These are phyloP conservation scores for Gulo gulo DNA, from an alignment of 2,113 vertebrate species.

Conservation along the genomic window DNA sequence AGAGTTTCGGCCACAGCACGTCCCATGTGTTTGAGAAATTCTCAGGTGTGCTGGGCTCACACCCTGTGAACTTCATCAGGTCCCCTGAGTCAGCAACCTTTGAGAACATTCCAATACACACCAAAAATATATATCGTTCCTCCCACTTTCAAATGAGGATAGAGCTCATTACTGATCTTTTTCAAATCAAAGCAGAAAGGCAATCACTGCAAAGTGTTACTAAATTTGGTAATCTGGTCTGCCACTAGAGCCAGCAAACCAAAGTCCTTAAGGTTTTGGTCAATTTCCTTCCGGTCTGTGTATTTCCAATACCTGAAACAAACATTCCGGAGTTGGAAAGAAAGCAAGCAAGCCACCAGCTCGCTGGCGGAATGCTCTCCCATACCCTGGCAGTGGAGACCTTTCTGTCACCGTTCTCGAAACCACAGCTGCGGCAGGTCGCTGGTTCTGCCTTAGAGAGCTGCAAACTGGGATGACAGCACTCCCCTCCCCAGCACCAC, in stretches of 20 bases:
- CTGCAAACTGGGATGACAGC: neutral
- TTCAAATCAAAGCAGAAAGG: neutral
- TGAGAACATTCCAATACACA: neutral
- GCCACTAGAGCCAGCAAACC: neutral
- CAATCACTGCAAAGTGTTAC: neutral
- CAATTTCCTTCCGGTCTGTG: neutral
- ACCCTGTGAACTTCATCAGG: neutral
- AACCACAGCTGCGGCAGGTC: fast-evolving
- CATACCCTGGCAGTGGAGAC: neutral
- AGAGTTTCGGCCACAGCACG: neutral
- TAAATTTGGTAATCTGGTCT: neutral
- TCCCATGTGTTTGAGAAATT: neutral
- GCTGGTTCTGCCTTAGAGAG: neutral
- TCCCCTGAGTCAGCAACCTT: neutral
- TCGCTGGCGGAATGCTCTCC: neutral
- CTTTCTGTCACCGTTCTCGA: neutral
- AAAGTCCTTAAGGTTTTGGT: neutral
- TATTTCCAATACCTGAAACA: neutral
- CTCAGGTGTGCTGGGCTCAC: fast-evolving
- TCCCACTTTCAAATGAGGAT: neutral
- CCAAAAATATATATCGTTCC: neutral
- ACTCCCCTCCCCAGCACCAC: fast-evolving
- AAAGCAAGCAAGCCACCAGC: neutral
- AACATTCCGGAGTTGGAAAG: neutral
- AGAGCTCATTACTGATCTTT: neutral